phyloP scores from a whole-genome alignment of 2,888 invertebrate species.

The Bombyx huttoni region DNA sequence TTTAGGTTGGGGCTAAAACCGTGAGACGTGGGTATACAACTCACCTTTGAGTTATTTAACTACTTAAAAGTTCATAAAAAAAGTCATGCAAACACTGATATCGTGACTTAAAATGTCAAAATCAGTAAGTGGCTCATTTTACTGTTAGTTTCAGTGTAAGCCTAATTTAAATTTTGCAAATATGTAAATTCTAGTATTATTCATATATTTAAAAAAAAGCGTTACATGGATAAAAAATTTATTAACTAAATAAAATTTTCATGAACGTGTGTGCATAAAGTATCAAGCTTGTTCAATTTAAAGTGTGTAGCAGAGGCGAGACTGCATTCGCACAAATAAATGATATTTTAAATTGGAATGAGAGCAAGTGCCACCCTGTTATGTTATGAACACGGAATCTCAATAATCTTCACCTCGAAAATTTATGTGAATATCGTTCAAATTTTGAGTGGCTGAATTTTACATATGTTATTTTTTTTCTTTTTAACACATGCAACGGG shows the following conservation, averaged over 20 bases:
- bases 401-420: neutral
- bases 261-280: neutral
- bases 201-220: no score
- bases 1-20: no score
- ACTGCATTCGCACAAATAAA: conserved; percentile 38
- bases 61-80: no score
- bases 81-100: no score
- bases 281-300: conserved; percentile 7
- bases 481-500: no score
- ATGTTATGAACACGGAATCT: conserved; percentile 2
- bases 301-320: conserved; percentile 12
- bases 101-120: no score
- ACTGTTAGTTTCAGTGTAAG: no score
- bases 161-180: no score
- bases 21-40: no score
- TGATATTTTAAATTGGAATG: conserved; percentile 45
- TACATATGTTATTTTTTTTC: neutral
- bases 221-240: neutral
- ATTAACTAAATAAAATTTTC: neutral
- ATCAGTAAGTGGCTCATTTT: no score
- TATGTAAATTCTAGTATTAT: no score
- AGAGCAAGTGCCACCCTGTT: conserved; percentile 22
- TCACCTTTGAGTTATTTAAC: no score
- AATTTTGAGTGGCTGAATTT: neutral
- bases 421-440: neutral